These are phyloP conservation scores for Chionodraco myersi DNA, from an alignment of 2,113 vertebrate genomes.

Conservation along the genomic window DNA sequence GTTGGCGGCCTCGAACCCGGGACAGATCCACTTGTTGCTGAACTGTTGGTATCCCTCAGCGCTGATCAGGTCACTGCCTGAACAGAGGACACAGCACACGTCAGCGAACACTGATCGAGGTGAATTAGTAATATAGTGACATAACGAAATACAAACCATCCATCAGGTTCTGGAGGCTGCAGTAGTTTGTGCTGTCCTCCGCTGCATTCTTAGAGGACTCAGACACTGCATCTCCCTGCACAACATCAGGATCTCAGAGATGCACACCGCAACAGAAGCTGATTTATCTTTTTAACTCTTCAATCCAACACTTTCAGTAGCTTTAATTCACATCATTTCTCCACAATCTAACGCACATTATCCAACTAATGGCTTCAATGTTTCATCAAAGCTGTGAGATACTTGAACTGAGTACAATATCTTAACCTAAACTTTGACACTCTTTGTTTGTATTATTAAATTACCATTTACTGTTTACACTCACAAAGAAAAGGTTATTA, in stretches of 20 bases:
- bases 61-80: conserved; percentile 59
- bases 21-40: conserved; percentile 76
- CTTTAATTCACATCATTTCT: background rate
- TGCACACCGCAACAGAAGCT: background rate
- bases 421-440: background rate
- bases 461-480: too few relatives aligned
- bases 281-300: background rate
- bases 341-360: background rate
- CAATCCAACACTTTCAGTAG: background rate
- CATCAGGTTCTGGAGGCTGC: conserved; percentile 75
- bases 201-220: conserved; percentile 37
- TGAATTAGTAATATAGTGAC: background rate
- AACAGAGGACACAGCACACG: background rate
- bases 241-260: background rate
- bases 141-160: conserved; percentile 30
- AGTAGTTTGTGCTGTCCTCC: conserved; percentile 64
- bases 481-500: too few relatives aligned
- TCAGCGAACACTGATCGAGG: background rate
- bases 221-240: conserved; percentile 55
- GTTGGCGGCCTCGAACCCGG: conserved; percentile 57
- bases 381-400: background rate
- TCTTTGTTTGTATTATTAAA: background rate
- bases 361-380: background rate
- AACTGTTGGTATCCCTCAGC: conserved; percentile 70
- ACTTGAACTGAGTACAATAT: background rate